Conservation (phyloP, 2,797 vertebrate genomes). For the Heterohyrax brucei region DNA sequence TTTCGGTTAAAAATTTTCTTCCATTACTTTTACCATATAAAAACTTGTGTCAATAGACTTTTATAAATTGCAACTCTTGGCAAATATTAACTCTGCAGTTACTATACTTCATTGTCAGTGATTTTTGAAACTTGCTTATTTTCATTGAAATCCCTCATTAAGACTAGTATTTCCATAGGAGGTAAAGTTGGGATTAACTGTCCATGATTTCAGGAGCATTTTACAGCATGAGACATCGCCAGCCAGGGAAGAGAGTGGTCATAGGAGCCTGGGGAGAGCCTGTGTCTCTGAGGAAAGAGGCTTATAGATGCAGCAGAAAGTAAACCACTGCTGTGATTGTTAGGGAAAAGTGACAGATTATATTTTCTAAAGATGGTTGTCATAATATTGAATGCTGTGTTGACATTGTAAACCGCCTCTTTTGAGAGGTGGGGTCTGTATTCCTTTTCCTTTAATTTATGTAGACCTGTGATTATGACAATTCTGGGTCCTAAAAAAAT, state of each 20-base stretch:
- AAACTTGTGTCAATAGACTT: not conserved
- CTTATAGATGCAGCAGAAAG: not conserved
- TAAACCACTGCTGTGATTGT: not conserved
- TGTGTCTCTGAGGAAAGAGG: not conserved
- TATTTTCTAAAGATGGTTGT: not conserved
- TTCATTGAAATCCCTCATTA: not conserved
- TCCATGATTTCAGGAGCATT: not conserved
- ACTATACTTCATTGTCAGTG: not conserved
- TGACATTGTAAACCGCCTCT: not conserved
- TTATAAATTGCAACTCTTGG: not conserved
- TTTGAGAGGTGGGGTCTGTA: not conserved
- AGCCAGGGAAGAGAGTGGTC: not conserved
- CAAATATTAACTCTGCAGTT: not conserved
- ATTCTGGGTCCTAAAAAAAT: not conserved
- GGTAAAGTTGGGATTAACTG: not conserved
- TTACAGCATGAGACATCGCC: not conserved
- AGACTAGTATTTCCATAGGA: not conserved
- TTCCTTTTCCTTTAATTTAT: not conserved
- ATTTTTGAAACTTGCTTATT: not conserved
- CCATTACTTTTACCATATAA: not conserved
- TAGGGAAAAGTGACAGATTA: not conserved
- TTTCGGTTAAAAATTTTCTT: not conserved
- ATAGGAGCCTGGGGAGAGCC: not conserved
- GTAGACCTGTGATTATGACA: not conserved
- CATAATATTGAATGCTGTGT: not conserved